Evolutionary conservation across 2,113 vertebrate genomes (phyloP).

Genomic region (Eira barbara): DNA sequence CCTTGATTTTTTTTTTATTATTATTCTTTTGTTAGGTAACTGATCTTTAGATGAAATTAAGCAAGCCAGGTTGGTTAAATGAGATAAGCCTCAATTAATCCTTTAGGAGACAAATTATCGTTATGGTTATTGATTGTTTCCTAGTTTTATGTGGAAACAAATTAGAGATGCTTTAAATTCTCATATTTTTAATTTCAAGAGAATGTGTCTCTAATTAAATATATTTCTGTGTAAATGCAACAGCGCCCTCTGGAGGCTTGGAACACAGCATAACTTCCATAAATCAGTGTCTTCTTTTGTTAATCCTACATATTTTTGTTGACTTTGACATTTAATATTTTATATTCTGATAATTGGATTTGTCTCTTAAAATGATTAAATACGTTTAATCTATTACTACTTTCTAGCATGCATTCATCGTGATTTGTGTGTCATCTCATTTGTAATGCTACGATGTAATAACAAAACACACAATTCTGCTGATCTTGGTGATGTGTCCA

Average conservation of each 20-base stretch:
- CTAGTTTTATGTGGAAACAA: constrained; percentile 47
- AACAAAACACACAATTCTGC: constrained; percentile 38
- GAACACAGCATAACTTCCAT: constrained; percentile 56
- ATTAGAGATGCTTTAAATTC: constrained; percentile 59
- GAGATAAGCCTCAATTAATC: constrained; percentile 31
- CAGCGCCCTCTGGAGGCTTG: constrained; percentile 81
- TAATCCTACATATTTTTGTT: constrained; percentile 63
- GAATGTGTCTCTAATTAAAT: constrained; percentile 49
- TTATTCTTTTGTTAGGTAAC: constrained; percentile 1
- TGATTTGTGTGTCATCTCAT: constrained; percentile 57
- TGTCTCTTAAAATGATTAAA: constrained; percentile 70
- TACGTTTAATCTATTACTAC: constrained; percentile 55
- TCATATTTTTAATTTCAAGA: constrained; percentile 44
- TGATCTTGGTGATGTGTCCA: constrained; percentile 13
- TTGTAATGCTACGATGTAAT: constrained; percentile 51
- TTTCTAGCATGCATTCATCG: constrained; percentile 20
- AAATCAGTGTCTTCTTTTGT: constrained; percentile 72
- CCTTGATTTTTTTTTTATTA: not conserved
- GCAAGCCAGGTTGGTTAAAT: constrained; percentile 6
- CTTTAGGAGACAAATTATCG: constrained; percentile 41
- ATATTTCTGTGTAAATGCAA: constrained; percentile 78
- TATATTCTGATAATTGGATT: constrained; percentile 60
- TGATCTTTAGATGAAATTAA: not conserved
- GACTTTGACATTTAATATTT: constrained; percentile 70
- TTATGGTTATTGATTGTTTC: constrained; percentile 54